Base-by-base conservation (phyloP, 2,888 invertebrate species). In the Sicus ferrugineus region DNA sequence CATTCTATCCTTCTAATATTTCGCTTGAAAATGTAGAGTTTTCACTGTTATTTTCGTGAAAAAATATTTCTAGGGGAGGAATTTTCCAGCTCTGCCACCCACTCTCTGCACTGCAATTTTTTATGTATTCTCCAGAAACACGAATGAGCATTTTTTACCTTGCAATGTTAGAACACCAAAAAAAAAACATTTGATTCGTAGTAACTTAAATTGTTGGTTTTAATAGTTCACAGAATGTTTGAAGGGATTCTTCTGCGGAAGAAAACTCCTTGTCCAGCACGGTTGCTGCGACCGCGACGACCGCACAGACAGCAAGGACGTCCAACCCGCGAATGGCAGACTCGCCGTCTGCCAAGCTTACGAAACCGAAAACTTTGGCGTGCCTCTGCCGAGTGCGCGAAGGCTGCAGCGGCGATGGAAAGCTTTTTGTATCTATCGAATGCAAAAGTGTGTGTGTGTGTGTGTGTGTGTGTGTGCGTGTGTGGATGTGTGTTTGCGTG, bases 261-360 rank as follows among this genome's bases (percentile, higher is more conserved):
- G 65, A 70, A 70, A 72, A 67, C 67, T 71, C 66, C 68, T 70
- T 68, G 73, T 71, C 70, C 71, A 71, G 46, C 38, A 16, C 19
- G 48, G 26, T n/a, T 38, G 38, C 38, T 21, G 26, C 38, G 54
- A 54, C 65, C 31, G 58, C 28, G 56, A 58, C 56, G 28, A 46
- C 56, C 19, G 46, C 70, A 72, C 73, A 70, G 72, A 73, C 72
- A 70, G 70, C 74, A 75, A 74, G 75, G 75, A 75, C 74, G 74
- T 73, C 74, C 73, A 73, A 73, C 73, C 70, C 71, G 71, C 73
- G 70, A 74, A 74, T 74, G 73, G 73, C 75, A 75, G 72, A 73
- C 71, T 73, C 74, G 73, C 73, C 23, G 46, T n/a, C n/a, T n/a
- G n/a, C n/a, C n/a, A n/a, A n/a, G n/a, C n/a, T n/a, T n/a, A n/a